Evolutionary conservation across 2,888 invertebrate species (phyloP).

Genomic region (Penaeus monodon): DNA sequence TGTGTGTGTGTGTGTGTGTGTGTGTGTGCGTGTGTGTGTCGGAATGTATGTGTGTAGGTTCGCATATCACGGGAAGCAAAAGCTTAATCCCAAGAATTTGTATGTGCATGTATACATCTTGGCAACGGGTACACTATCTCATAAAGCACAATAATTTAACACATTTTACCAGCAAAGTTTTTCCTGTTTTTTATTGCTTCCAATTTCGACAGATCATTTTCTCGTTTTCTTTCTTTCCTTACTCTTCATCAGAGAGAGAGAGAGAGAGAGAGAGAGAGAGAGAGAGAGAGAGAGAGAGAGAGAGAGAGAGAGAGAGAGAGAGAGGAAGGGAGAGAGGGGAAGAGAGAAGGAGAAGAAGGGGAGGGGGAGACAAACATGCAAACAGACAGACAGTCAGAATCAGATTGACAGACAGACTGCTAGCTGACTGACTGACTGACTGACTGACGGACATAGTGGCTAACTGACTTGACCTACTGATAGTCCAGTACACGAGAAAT

Average conservation of each 20-base stretch:
- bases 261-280: not conserved
- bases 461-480: no score
- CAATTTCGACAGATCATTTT: not conserved
- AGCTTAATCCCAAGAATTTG: not conserved
- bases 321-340: not conserved
- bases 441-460: no score
- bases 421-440: no score
- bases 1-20: conserved; percentile 7
- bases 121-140: not conserved
- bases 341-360: not conserved
- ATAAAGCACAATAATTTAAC: no score
- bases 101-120: conserved; percentile 6
- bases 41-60: not conserved
- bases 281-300: not conserved
- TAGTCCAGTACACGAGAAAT: not conserved
- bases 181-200: no score
- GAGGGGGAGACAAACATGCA: no score
- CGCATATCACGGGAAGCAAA: not conserved
- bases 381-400: no score
- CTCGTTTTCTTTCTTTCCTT: not conserved
- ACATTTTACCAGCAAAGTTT: no score
- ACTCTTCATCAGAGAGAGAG: not conserved
- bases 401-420: no score
- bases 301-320: conserved; percentile 19
- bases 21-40: conserved; percentile 11